Evolutionary conservation across 2,888 invertebrate genomes (phyloP).

Genomic region (Miltochrista miniata): DNA sequence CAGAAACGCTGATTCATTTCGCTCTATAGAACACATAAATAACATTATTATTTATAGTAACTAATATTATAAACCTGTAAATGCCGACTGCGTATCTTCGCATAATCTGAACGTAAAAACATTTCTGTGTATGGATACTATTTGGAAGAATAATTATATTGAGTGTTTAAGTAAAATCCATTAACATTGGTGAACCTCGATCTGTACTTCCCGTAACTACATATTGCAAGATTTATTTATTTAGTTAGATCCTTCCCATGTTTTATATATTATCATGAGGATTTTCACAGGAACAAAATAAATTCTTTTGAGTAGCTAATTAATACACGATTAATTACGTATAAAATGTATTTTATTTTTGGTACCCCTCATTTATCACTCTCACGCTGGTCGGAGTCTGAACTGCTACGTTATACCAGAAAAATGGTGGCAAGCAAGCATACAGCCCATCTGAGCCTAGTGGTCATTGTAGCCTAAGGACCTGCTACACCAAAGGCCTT

Average conservation of each 20-base stretch:
- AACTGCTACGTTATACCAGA: too few relatives aligned
- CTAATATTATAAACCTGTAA: neutral
- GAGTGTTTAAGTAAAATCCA: neutral
- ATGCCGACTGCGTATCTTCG: neutral
- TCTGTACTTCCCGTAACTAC: neutral
- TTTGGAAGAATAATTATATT: too few relatives aligned
- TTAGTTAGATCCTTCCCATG: constrained; percentile 35
- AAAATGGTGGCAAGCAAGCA: too few relatives aligned
- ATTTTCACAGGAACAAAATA: too few relatives aligned
- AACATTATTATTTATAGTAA: neutral
- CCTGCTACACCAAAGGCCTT: too few relatives aligned
- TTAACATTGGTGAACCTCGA: neutral
- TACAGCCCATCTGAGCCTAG: too few relatives aligned
- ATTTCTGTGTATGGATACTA: too few relatives aligned
- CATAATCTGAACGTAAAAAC: neutral
- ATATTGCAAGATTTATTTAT: constrained; percentile 17
- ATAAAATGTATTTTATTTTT: constrained; percentile 9
- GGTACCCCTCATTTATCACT: too few relatives aligned
- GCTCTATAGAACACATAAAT: neutral
- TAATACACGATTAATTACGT: constrained; percentile 49
- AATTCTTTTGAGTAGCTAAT: constrained; percentile 53
- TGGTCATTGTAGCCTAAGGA: too few relatives aligned
- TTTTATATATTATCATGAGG: constrained; percentile 44
- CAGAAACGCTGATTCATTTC: neutral
- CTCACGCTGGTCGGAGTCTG: too few relatives aligned